Percentiles rank a stretch among this genome's conserved stretches.
phyloP scores from a whole-genome alignment of 2,113 vertebrate species.

The Genyomyrus donnyi region DNA sequence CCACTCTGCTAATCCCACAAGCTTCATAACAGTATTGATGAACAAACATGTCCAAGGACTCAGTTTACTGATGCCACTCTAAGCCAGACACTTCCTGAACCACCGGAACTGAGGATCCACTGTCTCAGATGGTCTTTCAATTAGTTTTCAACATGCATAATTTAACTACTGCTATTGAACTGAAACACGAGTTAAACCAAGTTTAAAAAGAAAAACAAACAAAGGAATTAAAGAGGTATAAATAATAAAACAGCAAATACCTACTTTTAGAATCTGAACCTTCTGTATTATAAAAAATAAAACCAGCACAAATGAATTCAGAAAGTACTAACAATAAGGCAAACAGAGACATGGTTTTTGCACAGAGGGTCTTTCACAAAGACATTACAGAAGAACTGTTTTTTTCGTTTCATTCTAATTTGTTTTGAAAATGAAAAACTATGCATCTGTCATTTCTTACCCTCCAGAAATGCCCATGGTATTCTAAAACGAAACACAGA shows the following conservation, averaged over 20 bases:
- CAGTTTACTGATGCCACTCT: not conserved
- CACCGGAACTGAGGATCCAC: not conserved
- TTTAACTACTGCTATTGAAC: not conserved
- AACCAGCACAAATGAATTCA: not conserved
- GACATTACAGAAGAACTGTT: not conserved
- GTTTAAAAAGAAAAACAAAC: not conserved
- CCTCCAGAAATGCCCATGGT: not conserved
- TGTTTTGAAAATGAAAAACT: not conserved
- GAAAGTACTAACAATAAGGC: not conserved
- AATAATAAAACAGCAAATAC: not conserved
- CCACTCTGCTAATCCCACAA: not conserved
- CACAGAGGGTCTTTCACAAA: not conserved
- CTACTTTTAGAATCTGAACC: not conserved
- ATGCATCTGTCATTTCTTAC: not conserved
- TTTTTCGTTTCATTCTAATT: not conserved
- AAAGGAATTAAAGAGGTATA: not conserved
- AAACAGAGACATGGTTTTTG: not conserved
- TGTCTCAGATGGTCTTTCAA: not conserved
- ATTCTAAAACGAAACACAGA: not conserved
- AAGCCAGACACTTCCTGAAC: not conserved
- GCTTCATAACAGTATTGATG: not conserved
- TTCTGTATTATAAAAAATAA: not conserved
- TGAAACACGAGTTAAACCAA: not conserved
- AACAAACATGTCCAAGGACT: not conserved
- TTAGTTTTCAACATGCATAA: not conserved